Evolutionary conservation across 2,797 vertebrate species (phyloP), one percentile per base, ranked within the genome.

Genomic region (Gambusia yucatana): DNA sequence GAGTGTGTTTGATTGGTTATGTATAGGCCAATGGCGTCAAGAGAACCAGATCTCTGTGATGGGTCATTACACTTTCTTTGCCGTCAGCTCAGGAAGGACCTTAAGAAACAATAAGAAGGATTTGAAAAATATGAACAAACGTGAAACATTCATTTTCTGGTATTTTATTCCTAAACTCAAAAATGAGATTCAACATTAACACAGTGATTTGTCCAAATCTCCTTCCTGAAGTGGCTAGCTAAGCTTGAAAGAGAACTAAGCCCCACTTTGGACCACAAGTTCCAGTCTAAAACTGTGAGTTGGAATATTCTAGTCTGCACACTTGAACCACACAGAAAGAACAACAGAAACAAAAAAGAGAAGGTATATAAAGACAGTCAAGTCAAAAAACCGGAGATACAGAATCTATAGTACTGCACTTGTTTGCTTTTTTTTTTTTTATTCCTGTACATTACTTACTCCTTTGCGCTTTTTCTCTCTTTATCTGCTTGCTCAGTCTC

Each of bases 371-470:
- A 99, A 98, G 98, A 98, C 97, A 98, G 97, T 98, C 97, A 97
- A 97, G 97, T 98, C 96, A 97, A 98, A 98, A 98, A 98, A 90
- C 81, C 95, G 93, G 96, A 97, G 97, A 97, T 98, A 97, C 97
- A 97, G 97, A 97, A 97, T 97, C 97, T 97, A 97, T 97, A 98
- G 96, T 97, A 98, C 97, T 98, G 97, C 97, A 97, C 95, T 84
- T 67, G 77, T 76, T 69, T 82, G 79, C 63, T 77, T 74, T 72
- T 73, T 82, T 73, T 82, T 75, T 80, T 83, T 72, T 0, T n/a
- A 81, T 83, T 91, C 89, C 91, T 95, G 91, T 94, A 95, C 93
- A 94, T 87, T 82, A 86, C 82, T 82, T 73, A 41, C 77, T 84
- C 73, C 57, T 1, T 59, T 1, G 1, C 3, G 7, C 52, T 48